Base-by-base conservation (phyloP, 2,797 vertebrate genomes). In the Onychomys torridus region DNA sequence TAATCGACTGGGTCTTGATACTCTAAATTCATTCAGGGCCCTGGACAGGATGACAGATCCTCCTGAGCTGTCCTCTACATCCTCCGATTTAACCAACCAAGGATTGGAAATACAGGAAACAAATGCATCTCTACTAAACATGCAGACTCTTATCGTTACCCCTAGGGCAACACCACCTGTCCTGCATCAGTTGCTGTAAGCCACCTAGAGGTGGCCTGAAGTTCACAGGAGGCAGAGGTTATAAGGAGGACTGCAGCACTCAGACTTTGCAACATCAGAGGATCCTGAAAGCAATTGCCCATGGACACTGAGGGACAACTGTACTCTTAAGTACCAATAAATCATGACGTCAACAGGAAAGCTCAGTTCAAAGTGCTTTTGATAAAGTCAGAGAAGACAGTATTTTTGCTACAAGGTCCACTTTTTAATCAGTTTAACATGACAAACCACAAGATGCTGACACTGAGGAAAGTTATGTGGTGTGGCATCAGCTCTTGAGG, bases 401-500 rank as follows among this genome's bases (percentile, higher is more conserved):
- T 17, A 34, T 32, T 49, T 49, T 52, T 79, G 29, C 27, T 25
- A 43, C 2, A 8, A 16, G 61, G 83, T 12, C 67, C 29, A 29
- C 77, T 13, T 37, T 34, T 63, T 46, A 10, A 29, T 57, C 29
- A 75, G 83, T 13, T 46, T 16, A 40, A 5, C 11, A 10, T 14
- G 57, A 83, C 14, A 73, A 34, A 90, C 5, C 43, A 52, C 65
- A 57, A 69, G 37, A 40, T 0, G 21, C 49, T 27, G 40, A 71
- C 27, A 7, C 0, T 0, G 17, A 78, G 1, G 27, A 73, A 2
- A 34, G 2, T 29, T 34, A 19, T 7, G 92, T 0, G 69, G 27
- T n/a, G n/a, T 29, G 14, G 2, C 0, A 32, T 86, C 46, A 89
- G 90, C 67, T 93, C 52, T 29, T 82, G 96, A 97, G 96, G 95